Evolutionary conservation across 2,888 invertebrate genomes (phyloP).

Genomic region (Heliconius ethilla): DNA sequence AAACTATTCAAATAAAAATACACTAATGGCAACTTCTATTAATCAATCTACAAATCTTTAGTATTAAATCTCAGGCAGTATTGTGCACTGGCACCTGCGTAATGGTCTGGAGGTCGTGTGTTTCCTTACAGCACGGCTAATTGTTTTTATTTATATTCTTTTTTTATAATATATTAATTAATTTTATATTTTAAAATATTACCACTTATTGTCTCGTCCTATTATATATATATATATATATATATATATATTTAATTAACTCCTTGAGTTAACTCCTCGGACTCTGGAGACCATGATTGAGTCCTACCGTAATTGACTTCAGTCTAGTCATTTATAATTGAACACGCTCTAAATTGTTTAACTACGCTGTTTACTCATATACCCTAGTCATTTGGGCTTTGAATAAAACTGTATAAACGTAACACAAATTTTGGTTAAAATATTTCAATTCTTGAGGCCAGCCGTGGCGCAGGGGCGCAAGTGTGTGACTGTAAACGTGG

Average conservation of each 20-base stretch:
- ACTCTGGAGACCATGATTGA: neutral
- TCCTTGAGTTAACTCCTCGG: neutral
- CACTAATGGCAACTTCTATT: neutral
- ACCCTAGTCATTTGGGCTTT: neutral
- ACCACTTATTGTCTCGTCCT: neutral
- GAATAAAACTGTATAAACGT: neutral
- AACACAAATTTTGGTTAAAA: neutral
- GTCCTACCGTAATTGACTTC: neutral
- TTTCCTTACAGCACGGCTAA: neutral
- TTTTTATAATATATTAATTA: neutral
- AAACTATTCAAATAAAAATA: neutral
- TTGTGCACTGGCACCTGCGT: neutral
- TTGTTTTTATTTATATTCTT: neutral
- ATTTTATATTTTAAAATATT: neutral
- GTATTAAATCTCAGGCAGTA: neutral
- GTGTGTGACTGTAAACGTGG: too few species aligned
- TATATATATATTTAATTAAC: too few species aligned
- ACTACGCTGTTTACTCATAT: neutral
- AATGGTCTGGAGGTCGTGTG: neutral
- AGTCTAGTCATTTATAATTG: slow-evolving; percentile 10
- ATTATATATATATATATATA: too few species aligned
- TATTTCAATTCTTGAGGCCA: neutral
- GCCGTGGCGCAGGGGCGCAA: too few species aligned
- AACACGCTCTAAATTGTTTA: neutral
- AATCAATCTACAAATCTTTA: neutral